Base-by-base conservation (phyloP, 2,888 invertebrate genomes). In the Chymomyza fuscimana region DNA sequence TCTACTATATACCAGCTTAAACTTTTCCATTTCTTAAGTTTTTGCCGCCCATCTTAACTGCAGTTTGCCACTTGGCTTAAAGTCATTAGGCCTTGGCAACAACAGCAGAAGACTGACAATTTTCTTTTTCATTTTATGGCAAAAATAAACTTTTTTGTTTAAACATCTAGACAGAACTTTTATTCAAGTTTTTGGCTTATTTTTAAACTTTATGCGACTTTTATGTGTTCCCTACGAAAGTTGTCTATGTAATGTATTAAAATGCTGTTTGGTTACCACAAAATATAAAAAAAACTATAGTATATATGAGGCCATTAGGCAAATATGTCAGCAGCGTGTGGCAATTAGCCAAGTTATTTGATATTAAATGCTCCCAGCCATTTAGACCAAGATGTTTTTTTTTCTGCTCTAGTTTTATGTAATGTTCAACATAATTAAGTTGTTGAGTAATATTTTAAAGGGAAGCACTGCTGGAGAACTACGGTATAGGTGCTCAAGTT, bases 291-390 rank as follows among this genome's bases (percentile, higher is more conserved):
- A 32, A 32, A 32, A 10, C 12, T 46, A 46, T 46, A 46, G 40
- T 46, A 76, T 80, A 78, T 79, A 79, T 71, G 85, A 78, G 84
- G 85, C 85, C 85, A 85, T 85, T 85, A 85, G 84, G 86, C 81
- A 86, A 88, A 85, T 85, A 83, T 85, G 85, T 85, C 88, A 88
- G 84, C 88, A 78, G 81, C 83, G 50, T 88, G 81, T 86, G 85
- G 84, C 87, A 85, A 85, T 85, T 85, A 85, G 87, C 84, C 87
- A 87, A 85, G 80, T 85, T 87, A 87, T 87, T 81, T 72, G 81
- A 73, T 79, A 77, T 77, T 75, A 76, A 73, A 70, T 73, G 77
- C 15, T 29, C 4, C 22, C 19, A 6, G 25, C 59, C 5, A 59
- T 29, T 59, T 29, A 22, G 10, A 19, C 0, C 22, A 19, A 19